A percentile compares a stretch with the other conserved stretches of the same genome.
Conservation (phyloP, 92 coral and sea anemone genomes). For the Actinostola sp. region DNA sequence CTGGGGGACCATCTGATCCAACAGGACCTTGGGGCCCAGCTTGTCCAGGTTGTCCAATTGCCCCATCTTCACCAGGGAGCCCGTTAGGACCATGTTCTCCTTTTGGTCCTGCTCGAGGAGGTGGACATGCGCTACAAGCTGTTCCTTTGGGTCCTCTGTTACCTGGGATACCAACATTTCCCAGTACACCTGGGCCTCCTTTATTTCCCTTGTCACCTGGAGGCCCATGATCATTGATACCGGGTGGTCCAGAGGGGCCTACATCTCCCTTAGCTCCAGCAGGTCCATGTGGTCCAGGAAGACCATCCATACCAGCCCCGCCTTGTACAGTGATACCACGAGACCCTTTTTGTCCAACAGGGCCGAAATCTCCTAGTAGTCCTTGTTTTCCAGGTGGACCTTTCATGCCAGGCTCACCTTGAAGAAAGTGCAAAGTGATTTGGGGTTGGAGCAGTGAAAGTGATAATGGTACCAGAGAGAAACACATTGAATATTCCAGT, state of each 20-base stretch:
- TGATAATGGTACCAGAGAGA: too few relatives aligned
- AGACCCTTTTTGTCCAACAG: constrained; percentile 64
- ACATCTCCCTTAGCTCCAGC: constrained; percentile 48
- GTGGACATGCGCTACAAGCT: constrained; percentile 51
- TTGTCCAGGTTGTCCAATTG: constrained; percentile 50
- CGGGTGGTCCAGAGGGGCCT: constrained; percentile 72
- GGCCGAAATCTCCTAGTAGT: constrained; percentile 49
- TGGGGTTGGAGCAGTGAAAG: too few relatives aligned
- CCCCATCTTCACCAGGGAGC: constrained; percentile 71
- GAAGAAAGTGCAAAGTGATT: neutral
- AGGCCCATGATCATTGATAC: constrained; percentile 57
- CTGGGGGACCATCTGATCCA: constrained; percentile 58
- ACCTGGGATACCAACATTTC: constrained; percentile 65
- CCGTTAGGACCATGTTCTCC: constrained; percentile 75
- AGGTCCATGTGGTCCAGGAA: constrained; percentile 67
- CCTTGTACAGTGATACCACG: constrained; percentile 68
- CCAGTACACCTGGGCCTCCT: constrained; percentile 66
- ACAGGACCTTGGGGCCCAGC: constrained; percentile 62
- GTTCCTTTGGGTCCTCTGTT: constrained; percentile 68
- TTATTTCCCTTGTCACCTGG: constrained; percentile 56
- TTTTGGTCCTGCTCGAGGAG: constrained; percentile 55
- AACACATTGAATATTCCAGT: too few relatives aligned
- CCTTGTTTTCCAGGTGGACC: constrained; percentile 64
- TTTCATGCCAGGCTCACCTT: constrained; percentile 75
- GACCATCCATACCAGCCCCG: constrained; percentile 77